A percentile compares a stretch with the other conserved stretches of the same genome.
Evolutionary conservation across 2,888 invertebrate species (phyloP).

Genomic region (Himalopsyche anomala): DNA sequence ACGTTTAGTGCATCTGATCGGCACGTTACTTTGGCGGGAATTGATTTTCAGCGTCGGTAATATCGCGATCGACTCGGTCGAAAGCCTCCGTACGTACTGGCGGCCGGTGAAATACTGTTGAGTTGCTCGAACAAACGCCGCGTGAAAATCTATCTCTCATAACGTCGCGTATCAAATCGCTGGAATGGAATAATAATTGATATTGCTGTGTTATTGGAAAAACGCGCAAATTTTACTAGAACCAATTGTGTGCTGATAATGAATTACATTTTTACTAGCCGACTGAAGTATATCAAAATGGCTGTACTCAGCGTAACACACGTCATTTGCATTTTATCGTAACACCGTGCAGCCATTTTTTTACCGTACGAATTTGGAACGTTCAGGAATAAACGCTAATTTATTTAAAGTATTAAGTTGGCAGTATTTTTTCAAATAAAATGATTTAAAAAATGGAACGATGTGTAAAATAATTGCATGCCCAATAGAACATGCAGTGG

Average conservation of each 20-base stretch:
- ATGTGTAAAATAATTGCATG: too few relatives aligned
- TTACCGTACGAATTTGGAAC: too few relatives aligned
- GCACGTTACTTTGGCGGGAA: not conserved
- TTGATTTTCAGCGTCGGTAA: not conserved
- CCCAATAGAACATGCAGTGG: too few relatives aligned
- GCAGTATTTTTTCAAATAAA: too few relatives aligned
- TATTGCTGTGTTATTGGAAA: slow-evolving; percentile 13
- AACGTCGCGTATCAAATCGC: not conserved
- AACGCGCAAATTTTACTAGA: not conserved
- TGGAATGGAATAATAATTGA: not conserved
- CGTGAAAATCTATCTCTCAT: not conserved
- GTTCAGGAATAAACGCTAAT: too few relatives aligned
- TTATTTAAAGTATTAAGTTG: too few relatives aligned
- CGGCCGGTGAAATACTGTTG: not conserved
- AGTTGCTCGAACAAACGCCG: not conserved
- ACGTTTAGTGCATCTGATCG: not conserved
- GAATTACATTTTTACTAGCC: not conserved
- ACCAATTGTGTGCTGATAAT: slow-evolving; percentile 6
- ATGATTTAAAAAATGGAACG: too few relatives aligned
- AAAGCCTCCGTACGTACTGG: not conserved
- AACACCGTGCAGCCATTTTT: too few relatives aligned
- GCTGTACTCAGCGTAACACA: too few relatives aligned
- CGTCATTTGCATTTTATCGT: too few relatives aligned
- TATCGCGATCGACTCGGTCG: not conserved
- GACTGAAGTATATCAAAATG: too few relatives aligned